Evolutionary conservation across 2,797 vertebrate species (phyloP).

Genomic region (Eulemur albifrons): DNA sequence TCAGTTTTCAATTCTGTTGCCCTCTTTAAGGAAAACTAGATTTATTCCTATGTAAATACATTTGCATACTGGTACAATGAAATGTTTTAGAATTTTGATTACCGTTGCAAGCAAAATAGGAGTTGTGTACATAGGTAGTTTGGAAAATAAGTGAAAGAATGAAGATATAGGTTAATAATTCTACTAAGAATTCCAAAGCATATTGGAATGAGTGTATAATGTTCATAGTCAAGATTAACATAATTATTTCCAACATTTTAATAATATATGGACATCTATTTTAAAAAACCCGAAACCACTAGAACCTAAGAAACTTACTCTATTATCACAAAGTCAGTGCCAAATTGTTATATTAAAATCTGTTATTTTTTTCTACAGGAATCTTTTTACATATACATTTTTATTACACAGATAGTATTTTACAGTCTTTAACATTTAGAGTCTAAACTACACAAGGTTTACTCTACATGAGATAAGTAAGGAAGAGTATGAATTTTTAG

Average conservation of each 20-base stretch:
- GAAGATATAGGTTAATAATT: slow-evolving; percentile 65
- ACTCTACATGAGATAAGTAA: neutral
- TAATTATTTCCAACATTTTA: slow-evolving; percentile 38
- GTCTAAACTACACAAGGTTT: slow-evolving; percentile 27
- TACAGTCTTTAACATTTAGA: slow-evolving; percentile 11
- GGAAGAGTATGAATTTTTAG: slow-evolving; percentile 24
- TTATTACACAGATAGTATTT: slow-evolving; percentile 28
- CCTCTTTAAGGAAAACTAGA: slow-evolving; percentile 89
- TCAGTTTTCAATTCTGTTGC: slow-evolving; percentile 92
- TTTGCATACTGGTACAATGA: slow-evolving; percentile 94
- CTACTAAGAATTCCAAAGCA: slow-evolving; percentile 61
- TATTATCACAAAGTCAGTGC: slow-evolving; percentile 20
- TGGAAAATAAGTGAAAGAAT: slow-evolving; percentile 80
- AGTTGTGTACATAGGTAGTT: slow-evolving; percentile 72
- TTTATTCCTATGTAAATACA: slow-evolving; percentile 91
- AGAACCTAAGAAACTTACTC: neutral
- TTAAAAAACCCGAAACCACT: slow-evolving; percentile 11
- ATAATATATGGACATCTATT: slow-evolving; percentile 12
- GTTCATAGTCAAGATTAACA: neutral
- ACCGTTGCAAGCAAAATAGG: slow-evolving; percentile 83
- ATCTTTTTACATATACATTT: neutral
- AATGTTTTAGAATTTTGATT: slow-evolving; percentile 89
- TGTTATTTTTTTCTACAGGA: neutral
- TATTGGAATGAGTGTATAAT: slow-evolving; percentile 15
- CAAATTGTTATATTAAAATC: slow-evolving; percentile 27